Conservation (phyloP, 2,888 invertebrate species). For the Ophraella communa region DNA sequence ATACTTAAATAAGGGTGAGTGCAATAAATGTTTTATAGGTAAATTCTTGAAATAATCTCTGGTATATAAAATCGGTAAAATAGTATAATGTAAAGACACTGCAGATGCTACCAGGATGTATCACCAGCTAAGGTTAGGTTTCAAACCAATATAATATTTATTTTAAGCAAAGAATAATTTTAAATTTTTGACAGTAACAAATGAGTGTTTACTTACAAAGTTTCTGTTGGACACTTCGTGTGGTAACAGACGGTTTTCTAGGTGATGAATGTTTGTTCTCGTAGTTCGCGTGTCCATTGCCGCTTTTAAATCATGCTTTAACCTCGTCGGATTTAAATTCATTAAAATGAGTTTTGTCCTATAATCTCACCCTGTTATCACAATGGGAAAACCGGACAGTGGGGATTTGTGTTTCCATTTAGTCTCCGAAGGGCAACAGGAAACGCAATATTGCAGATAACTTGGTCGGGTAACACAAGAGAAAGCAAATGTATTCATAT, state of each 20-base stretch:
- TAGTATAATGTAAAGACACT: no score
- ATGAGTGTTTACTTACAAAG: not conserved
- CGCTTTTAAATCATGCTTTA: conserved; percentile 9
- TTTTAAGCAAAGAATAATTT: no score
- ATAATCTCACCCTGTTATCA: conserved; percentile 10
- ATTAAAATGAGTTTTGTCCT: conserved; percentile 11
- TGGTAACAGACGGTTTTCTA: not conserved
- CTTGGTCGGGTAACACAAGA: not conserved
- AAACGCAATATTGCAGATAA: conserved; percentile 2
- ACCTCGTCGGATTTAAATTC: conserved; percentile 8
- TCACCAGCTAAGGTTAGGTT: no score
- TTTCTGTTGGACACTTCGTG: not conserved
- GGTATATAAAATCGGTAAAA: no score
- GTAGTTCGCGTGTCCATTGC: not conserved
- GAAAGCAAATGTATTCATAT: not conserved
- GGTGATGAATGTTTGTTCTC: conserved; percentile 2
- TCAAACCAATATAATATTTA: no score
- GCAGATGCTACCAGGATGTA: no score
- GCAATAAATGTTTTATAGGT: no score
- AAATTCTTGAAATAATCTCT: no score
- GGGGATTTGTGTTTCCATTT: conserved; percentile 11
- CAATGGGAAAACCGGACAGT: conserved; percentile 6
- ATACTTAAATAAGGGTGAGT: no score
- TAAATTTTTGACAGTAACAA: not conserved
- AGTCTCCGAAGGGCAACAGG: conserved; percentile 7